These are phyloP conservation scores for Scaptomyza polygonia DNA, from an alignment of 2,888 invertebrate species.

Conservation along the genomic window DNA sequence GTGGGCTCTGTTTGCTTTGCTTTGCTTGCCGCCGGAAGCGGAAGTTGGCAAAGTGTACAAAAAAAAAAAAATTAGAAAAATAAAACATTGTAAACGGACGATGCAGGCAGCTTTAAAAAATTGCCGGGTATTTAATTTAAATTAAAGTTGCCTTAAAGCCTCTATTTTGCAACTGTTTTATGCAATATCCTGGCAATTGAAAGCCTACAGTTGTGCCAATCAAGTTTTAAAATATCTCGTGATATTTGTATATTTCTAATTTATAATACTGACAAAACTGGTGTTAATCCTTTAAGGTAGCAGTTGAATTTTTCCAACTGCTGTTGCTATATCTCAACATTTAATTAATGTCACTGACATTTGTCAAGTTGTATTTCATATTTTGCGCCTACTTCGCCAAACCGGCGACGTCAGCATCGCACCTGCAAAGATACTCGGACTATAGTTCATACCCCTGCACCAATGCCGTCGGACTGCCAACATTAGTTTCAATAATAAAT, in stretches of 20 bases:
- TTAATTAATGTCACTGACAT: slow-evolving; percentile 77
- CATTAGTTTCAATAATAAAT: slow-evolving; percentile 78
- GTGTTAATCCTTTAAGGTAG: slow-evolving; percentile 7
- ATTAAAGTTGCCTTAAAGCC: slow-evolving; percentile 20
- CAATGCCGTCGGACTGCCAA: slow-evolving; percentile 44
- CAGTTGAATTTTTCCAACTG: slow-evolving; percentile 4
- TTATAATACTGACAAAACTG: neutral
- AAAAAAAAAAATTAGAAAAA: slow-evolving; percentile 10
- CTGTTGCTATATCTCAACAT: slow-evolving; percentile 54
- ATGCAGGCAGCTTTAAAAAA: slow-evolving; percentile 46
- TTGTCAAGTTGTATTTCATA: slow-evolving; percentile 75
- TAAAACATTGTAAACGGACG: slow-evolving; percentile 34
- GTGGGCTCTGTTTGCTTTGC: slow-evolving; percentile 59
- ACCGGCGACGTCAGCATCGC: slow-evolving; percentile 52
- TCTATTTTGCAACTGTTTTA: slow-evolving; percentile 1
- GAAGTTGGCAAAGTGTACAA: slow-evolving; percentile 68
- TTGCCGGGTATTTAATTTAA: slow-evolving; percentile 22
- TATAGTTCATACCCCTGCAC: neutral
- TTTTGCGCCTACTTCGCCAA: slow-evolving; percentile 54
- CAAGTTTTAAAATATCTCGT: slow-evolving; percentile 42
- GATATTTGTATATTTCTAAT: slow-evolving; percentile 41
- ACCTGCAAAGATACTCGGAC: slow-evolving; percentile 41
- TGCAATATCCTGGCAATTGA: slow-evolving; percentile 28
- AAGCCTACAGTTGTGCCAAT: slow-evolving; percentile 33
- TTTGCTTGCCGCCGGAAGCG: slow-evolving; percentile 65